Conservation (phyloP, 2,113 vertebrate species). For the Calyptommatus sinebrachiatus region DNA sequence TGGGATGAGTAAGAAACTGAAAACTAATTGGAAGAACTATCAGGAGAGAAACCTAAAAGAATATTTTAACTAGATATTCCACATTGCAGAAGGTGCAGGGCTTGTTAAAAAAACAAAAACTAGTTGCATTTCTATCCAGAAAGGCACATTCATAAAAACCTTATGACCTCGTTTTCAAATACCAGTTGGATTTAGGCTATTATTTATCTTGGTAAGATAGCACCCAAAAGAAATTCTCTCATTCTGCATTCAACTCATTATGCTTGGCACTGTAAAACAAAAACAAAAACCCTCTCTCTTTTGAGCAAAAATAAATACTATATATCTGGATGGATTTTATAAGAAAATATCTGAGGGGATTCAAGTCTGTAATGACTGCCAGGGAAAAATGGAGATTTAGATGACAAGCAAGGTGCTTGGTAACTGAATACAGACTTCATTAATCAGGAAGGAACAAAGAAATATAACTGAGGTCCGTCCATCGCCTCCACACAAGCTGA, state of each 20-base stretch:
- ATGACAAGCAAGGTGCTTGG: no score
- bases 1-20: conserved; percentile 28
- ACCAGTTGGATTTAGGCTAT: not conserved
- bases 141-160: not conserved
- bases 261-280: not conserved
- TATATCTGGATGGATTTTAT: not conserved
- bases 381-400: not conserved
- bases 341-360: not conserved
- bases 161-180: not conserved
- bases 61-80: conserved; percentile 19
- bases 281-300: no score
- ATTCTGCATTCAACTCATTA: not conserved
- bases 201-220: not conserved
- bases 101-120: not conserved
- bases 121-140: not conserved
- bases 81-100: not conserved
- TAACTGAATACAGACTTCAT: no score
- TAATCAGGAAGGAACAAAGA: no score
- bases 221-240: not conserved
- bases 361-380: not conserved
- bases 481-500: no score
- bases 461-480: no score
- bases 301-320: not conserved
- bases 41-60: not conserved
- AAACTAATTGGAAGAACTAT: conserved; percentile 30